Evolutionary conservation across 2,797 vertebrate species (phyloP), one percentile per base, ranked within the genome.

Genomic region (Rhyacichthys aspro): DNA sequence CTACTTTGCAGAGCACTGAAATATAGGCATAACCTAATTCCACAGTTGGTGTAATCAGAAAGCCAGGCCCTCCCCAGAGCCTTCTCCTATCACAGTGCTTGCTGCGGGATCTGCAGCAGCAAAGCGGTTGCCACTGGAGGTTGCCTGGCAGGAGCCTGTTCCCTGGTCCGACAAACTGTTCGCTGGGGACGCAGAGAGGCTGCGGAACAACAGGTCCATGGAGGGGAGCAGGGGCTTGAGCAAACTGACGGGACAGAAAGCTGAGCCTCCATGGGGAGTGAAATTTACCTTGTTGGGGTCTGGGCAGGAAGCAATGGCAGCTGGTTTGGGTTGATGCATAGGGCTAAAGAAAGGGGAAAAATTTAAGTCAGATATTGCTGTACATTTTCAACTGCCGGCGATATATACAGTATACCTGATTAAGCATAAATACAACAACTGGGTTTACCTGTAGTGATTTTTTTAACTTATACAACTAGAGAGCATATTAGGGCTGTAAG

Each of bases 271-370:
- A 1, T 90, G 67, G 1, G 95, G 93, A 77, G 91, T 94, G 90
- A 97, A 97, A 82, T 96, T 95, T 19, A 97, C 94, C 88, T 96
- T 97, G 89, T 95, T 95, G 78, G 94, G 95, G 78, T 97, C 95
- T 0, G 95, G 95, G 85, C 94, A 95, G 76, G 93, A 95, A 75
- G 93, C 93, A 59, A 87, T 52, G 64, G 88, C 73, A 44, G 89
- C 81, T 8, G 85, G 64, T 69, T 89, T 85, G 0, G 86, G 82
- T 0, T 91, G 83, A 34, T 63, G 69, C 43, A 86, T 76, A 53
- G 78, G 52, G 70, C 95, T 96, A 59, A 10, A 65, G 61, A 66
- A 50, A 2, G 19, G 65, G 49, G 58, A 11, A 72, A 39, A 52
- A 8, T 43, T 1, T n/a, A 0, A 5, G 33, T 71, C 3, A 69